Conservation (phyloP, 2,888 invertebrate species). For the Malthinus flaveolus region DNA sequence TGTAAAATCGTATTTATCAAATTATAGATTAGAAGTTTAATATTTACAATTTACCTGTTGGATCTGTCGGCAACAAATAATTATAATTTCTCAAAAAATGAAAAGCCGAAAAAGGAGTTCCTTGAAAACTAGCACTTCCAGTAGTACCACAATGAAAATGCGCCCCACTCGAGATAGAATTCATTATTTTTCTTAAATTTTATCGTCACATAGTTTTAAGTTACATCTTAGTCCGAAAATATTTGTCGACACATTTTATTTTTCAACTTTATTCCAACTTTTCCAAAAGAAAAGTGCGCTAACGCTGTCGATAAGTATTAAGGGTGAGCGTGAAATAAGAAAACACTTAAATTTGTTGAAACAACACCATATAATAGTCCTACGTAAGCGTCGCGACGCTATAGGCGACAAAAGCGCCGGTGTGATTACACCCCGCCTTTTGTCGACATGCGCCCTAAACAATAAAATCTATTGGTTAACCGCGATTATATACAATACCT, state of each 20-base stretch:
- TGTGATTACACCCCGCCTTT: slow-evolving; percentile 42
- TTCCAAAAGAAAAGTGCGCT: neutral
- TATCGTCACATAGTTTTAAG: slow-evolving; percentile 8
- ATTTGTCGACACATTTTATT: neutral
- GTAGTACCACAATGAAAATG: slow-evolving; percentile 44
- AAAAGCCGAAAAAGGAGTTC: slow-evolving; percentile 63
- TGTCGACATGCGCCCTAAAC: slow-evolving; percentile 41
- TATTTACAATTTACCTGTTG: slow-evolving; percentile 58
- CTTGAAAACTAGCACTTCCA: slow-evolving; percentile 42
- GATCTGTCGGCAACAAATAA: slow-evolving; percentile 61
- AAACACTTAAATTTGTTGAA: slow-evolving; percentile 11
- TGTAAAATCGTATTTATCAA: no score
- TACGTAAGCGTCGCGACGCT: slow-evolving; percentile 46
- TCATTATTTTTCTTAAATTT: slow-evolving; percentile 32
- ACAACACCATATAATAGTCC: slow-evolving; percentile 37
- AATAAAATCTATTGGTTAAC: slow-evolving; percentile 38
- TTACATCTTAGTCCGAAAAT: neutral
- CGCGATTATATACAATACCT: slow-evolving; percentile 28
- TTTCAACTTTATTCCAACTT: no score
- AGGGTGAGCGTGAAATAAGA: slow-evolving; percentile 2
- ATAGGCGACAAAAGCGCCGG: slow-evolving; percentile 34
- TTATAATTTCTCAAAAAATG: slow-evolving; percentile 69
- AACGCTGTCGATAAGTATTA: neutral
- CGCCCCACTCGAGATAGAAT: slow-evolving; percentile 36
- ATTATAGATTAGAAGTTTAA: no score